A percentile compares a stretch with the other conserved stretches of the same genome.
Conservation (phyloP, 2,797 vertebrate genomes). For the Coregonus sp. region DNA sequence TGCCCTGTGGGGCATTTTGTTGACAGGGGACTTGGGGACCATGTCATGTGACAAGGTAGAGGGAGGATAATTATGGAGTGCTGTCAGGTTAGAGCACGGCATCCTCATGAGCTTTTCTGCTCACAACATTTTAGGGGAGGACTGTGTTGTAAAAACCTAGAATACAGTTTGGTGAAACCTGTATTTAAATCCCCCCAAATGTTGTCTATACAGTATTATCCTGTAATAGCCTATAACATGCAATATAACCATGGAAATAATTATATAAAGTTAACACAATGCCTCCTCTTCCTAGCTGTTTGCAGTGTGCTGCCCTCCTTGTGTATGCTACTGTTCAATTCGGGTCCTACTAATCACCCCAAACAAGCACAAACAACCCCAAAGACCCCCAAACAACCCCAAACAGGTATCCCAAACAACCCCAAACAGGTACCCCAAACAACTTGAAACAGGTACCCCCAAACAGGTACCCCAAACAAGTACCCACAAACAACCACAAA, state of each 20-base stretch:
- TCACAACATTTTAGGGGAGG: neutral
- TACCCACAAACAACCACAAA: no score
- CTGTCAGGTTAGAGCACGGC: conserved; percentile 55
- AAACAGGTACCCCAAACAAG: no score
- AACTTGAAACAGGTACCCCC: no score
- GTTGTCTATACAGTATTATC: neutral
- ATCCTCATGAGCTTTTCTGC: conserved; percentile 16
- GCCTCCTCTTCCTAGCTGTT: neutral
- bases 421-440: no score
- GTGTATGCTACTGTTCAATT: neutral
- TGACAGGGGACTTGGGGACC: conserved; percentile 45
- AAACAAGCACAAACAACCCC: no score
- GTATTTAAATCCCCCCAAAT: conserved; percentile 8
- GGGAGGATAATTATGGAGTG: conserved; percentile 56
- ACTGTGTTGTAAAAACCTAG: neutral
- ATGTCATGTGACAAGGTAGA: conserved; percentile 59
- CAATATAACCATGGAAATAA: neutral
- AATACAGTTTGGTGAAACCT: neutral
- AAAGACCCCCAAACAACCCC: no score
- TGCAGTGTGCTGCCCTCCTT: neutral
- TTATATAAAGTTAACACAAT: neutral
- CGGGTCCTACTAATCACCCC: no score
- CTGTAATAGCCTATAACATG: neutral
- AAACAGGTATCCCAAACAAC: no score
- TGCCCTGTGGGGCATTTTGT: conserved; percentile 45